Evolutionary conservation across 2,888 invertebrate species (phyloP).

Genomic region (Hololepta plana): DNA sequence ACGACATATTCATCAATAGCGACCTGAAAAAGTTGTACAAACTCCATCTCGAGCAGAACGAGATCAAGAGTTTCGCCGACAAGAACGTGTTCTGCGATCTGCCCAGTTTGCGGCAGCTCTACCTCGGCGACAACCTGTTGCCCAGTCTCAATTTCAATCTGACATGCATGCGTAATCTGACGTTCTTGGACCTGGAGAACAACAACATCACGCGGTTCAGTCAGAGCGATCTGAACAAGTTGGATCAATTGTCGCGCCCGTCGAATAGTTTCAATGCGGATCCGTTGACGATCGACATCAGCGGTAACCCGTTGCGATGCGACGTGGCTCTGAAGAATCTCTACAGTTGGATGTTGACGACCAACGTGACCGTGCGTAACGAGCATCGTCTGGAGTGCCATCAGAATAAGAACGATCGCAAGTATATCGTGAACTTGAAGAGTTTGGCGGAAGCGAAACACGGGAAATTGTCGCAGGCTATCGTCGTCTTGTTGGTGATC

Average conservation of each 20-base stretch:
- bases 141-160: slow-evolving; percentile 45
- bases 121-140: slow-evolving; percentile 47
- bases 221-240: slow-evolving; percentile 32
- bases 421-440: slow-evolving; percentile 19
- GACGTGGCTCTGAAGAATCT: slow-evolving; percentile 42
- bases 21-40: slow-evolving; percentile 45
- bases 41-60: slow-evolving; percentile 58
- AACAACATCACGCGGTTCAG: slow-evolving; percentile 43
- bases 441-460: slow-evolving; percentile 19
- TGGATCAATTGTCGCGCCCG: slow-evolving; percentile 35
- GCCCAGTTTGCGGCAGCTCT: slow-evolving; percentile 43
- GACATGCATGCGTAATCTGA: slow-evolving; percentile 42
- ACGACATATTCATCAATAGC: slow-evolving; percentile 51
- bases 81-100: slow-evolving; percentile 50
- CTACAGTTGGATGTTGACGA: slow-evolving; percentile 41
- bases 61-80: slow-evolving; percentile 46
- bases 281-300: slow-evolving; percentile 39
- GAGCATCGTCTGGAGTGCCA: slow-evolving; percentile 35
- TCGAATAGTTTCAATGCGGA: slow-evolving; percentile 23
- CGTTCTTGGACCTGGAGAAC: slow-evolving; percentile 48
- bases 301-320: slow-evolving; percentile 50
- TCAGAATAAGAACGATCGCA: slow-evolving; percentile 18
- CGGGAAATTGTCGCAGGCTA: slow-evolving; percentile 22
- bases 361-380: slow-evolving; percentile 39
- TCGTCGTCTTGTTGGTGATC: slow-evolving; percentile 32